Evolutionary conservation across 2,113 vertebrate species (phyloP), one percentile per base, ranked within the genome.

Genomic region (Tinamus guttatus): DNA sequence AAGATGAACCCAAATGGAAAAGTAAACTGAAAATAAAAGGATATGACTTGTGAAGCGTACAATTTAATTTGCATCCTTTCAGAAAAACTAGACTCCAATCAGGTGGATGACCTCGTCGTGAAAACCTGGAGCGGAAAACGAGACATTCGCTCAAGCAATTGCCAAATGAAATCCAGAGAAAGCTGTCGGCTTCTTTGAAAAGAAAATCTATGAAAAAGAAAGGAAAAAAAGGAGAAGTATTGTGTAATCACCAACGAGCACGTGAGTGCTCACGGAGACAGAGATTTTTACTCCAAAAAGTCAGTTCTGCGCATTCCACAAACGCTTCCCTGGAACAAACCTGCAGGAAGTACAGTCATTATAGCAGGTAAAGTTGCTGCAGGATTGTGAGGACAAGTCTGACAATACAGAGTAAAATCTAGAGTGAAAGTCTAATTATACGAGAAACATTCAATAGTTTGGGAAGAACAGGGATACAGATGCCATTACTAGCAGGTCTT

Each of bases 41-140:
- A 43, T 87, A 76, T 18, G 94, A 96, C 28, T 76, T 68, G 22
- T 82, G 98, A 80, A 98, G 93, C 81, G 97, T 98, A 36, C 99
- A 99, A 93, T 95, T 98, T 49, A 98, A 98, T 97, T 85, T 98
- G 68, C 97, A 98, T 70, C 98, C 98, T 7, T 96, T 98, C 40
- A 93, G 91, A 78, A 98, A 97, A 97, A 95, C 82, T 58, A 98
- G 97, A 97, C 92, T 99, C 81, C 96, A 98, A 52, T 98, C 98
- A 3, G 96, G 96, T 60, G 96, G 96, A 90, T 79, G 47, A 77
- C 12, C 11, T 86, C 84, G 21, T 40, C 58, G 65, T 22, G 79
- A 77, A 34, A 86, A 81, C 22, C 25, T 41, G 28, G 85, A 85
- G 40, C 74, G 91, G 81, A 47, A 43, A 16, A 7, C 41, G 73